Base-by-base conservation (phyloP, 2,888 invertebrate genomes). In the Drosophila emarginata region DNA sequence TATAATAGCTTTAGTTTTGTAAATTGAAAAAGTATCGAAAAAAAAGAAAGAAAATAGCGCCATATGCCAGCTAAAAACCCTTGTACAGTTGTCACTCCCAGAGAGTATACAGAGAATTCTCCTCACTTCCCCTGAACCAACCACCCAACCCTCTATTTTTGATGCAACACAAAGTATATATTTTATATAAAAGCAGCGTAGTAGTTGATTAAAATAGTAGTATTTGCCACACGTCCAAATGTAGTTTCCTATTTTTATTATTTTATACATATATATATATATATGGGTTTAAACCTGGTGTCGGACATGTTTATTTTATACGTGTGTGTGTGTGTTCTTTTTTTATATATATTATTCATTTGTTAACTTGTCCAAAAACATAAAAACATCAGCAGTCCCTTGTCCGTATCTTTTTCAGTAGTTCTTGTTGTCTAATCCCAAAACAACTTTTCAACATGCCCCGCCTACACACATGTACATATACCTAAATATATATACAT, bases 81-180 rank as follows among this genome's bases (percentile, higher is more conserved):
- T 63, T 84, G 79, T 87, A 87, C 63, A 81, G 76, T 58, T 64
- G 56, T 50, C 14, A 53, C 61, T 36, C 74, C 61, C 11, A 61
- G 58, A 15, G 69, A 61, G 65, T 64, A 74, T 59, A 9, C 7
- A 21, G 5, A 50, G 36, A 60, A 32, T 11, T 40, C 18, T 11
- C 21, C 32, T 36, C n/a, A 7, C n/a, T 53, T 12, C 14, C 36
- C n/a, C 45, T 21, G 11, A 32, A 32, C 18, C 12, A 45, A 26
- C 26, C 18, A 45, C 7, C 18, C 15, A 15, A 2, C 15, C 40
- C 18, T 11, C 21, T 9, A 9, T 9, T 21, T 36, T 32, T 14
- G 14, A 40, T 28, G 28, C 64, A 76, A 87, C 81, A 85, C 79
- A 85, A 87, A 88, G 79, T 88, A 87, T 88, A 88, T 85, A 88